These are phyloP conservation scores for Catharus ustulatus DNA, from an alignment of 2,797 vertebrate genomes.

Conservation along the genomic window DNA sequence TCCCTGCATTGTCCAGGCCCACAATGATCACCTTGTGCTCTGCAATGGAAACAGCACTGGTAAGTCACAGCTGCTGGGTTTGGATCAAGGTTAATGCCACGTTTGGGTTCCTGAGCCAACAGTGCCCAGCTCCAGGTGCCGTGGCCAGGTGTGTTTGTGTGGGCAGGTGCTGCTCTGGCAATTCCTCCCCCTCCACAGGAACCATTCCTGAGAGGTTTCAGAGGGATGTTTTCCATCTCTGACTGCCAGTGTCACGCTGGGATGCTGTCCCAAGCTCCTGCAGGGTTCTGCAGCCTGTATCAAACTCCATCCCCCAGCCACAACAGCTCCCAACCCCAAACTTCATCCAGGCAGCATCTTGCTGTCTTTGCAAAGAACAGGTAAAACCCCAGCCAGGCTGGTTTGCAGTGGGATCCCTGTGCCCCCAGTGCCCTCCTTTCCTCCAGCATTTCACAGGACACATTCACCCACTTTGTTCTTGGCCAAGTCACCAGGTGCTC, in stretches of 20 bases:
- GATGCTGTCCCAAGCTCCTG: background rate
- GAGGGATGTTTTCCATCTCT: background rate
- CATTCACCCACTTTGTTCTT: rapidly evolving
- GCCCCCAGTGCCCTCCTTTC: background rate
- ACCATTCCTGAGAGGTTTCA: background rate
- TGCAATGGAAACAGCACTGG: constrained; percentile 74
- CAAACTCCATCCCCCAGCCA: background rate
- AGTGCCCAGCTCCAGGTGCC: background rate
- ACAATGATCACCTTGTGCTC: constrained; percentile 99
- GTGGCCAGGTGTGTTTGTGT: background rate
- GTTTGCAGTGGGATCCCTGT: too few relatives aligned
- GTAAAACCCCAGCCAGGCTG: rapidly evolving
- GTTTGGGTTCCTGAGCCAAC: background rate
- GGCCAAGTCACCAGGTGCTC: too few relatives aligned
- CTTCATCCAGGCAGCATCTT: background rate
- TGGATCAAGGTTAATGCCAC: background rate
- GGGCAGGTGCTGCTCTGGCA: background rate
- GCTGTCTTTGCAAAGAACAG: background rate
- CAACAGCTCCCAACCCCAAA: background rate
- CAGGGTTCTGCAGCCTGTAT: background rate
- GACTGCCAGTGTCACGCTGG: rapidly evolving
- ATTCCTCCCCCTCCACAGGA: background rate
- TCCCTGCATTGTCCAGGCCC: constrained; percentile 98
- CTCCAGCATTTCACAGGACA: rapidly evolving
- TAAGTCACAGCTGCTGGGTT: background rate